Evolutionary conservation across 2,888 invertebrate species (phyloP).

Genomic region (Bimastos eiseni): DNA sequence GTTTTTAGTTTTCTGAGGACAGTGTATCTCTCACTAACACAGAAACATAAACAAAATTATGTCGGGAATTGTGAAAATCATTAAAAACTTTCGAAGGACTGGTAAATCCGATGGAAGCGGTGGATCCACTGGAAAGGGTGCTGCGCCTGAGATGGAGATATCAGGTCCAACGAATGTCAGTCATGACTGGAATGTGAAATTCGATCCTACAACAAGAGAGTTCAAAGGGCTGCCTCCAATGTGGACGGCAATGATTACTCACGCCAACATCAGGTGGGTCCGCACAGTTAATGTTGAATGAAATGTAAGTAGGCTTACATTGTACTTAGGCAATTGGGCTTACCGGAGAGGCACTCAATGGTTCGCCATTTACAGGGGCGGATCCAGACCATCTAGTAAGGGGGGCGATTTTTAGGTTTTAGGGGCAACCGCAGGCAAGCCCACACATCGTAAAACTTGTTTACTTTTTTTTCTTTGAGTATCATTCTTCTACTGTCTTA

Average conservation of each 20-base stretch:
- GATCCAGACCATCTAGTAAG: no score
- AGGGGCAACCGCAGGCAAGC: no score
- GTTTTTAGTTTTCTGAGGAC: not conserved
- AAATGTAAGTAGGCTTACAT: no score
- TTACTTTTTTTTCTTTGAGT: no score
- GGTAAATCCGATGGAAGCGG: not conserved
- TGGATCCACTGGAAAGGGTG: not conserved
- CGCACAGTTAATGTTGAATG: not conserved
- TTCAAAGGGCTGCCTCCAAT: constrained; percentile 78
- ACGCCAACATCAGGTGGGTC: constrained; percentile 72
- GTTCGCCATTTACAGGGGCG: no score
- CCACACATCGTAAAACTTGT: no score
- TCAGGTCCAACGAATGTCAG: constrained; percentile 34
- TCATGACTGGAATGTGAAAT: constrained; percentile 52
- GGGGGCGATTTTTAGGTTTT: no score
- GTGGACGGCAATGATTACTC: constrained; percentile 53
- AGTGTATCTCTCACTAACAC: not conserved
- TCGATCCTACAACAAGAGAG: constrained; percentile 79
- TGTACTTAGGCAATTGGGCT: not conserved
- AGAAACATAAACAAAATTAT: not conserved
- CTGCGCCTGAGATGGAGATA: constrained; percentile 28
- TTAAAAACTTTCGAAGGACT: not conserved
- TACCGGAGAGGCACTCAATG: not conserved
- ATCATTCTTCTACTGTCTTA: no score
- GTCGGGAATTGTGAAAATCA: not conserved